Evolutionary conservation across 2,113 vertebrate genomes (phyloP).

Genomic region (Pluvialis apricaria): DNA sequence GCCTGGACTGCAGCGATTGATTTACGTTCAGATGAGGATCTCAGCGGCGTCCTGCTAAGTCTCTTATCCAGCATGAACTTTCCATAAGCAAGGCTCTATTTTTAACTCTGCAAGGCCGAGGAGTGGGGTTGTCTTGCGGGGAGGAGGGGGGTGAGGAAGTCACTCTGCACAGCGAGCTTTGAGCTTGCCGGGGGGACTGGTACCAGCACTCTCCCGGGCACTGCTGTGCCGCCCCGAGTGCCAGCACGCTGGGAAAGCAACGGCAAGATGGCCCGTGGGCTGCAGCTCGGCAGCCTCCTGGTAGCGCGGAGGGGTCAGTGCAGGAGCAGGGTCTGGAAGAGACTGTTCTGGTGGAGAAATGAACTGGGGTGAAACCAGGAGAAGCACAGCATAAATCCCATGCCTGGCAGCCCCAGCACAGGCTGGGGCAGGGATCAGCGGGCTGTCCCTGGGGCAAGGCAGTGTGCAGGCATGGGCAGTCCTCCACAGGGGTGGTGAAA

Average conservation of each 20-base stretch:
- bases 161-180: background rate
- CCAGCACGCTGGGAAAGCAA: background rate
- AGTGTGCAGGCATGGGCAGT: accelerated
- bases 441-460: background rate
- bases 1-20: background rate
- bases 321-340: background rate
- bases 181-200: background rate
- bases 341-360: background rate
- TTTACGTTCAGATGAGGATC: constrained; percentile 45
- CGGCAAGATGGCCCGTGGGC: accelerated
- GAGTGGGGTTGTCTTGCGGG: background rate
- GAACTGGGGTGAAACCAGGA: background rate
- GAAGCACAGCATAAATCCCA: background rate
- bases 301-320: accelerated
- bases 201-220: background rate
- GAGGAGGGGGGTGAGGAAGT: background rate
- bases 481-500: background rate
- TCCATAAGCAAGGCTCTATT: constrained; percentile 69
- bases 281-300: background rate
- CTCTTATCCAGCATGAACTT: constrained; percentile 61
- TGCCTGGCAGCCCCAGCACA: background rate
- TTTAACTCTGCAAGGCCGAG: constrained; percentile 48
- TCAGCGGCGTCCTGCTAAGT: constrained; percentile 1
- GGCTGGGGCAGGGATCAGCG: background rate
- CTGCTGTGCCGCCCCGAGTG: background rate